Conservation (phyloP, 1,140 invertebrate species). For the Bombus breviceps region DNA sequence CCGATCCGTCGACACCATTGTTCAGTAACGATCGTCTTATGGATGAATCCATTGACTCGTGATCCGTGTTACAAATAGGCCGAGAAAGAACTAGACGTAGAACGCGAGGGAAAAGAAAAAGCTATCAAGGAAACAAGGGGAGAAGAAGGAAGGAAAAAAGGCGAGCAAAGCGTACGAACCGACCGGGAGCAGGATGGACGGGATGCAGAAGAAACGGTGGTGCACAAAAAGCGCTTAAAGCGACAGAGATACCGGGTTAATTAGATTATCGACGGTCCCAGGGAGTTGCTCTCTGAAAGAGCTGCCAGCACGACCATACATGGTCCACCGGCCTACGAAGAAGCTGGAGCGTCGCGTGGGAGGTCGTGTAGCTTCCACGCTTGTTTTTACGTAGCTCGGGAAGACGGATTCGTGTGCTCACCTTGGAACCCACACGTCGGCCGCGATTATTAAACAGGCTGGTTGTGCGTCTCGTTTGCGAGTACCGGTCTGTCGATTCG, state of each 20-base stretch:
- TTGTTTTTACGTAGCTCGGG: conserved; percentile 52
- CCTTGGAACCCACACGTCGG: conserved; percentile 37
- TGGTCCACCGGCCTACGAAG: conserved; percentile 58
- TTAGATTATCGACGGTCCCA: conserved; percentile 59
- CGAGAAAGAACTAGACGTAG: neutral
- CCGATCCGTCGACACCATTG: neutral
- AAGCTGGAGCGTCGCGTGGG: conserved; percentile 60
- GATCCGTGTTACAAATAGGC: conserved; percentile 6
- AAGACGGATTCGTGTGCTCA: conserved; percentile 55
- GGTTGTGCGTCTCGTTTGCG: neutral
- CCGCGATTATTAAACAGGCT: conserved; percentile 34
- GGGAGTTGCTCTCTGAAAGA: neutral
- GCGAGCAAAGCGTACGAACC: neutral
- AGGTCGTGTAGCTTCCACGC: conserved; percentile 51
- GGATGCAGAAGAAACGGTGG: conserved; percentile 38
- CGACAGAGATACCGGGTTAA: conserved; percentile 50
- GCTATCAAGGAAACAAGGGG: neutral
- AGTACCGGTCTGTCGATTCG: neutral
- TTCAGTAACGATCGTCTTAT: neutral
- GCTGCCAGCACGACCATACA: conserved; percentile 56
- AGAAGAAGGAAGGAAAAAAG: conserved; percentile 1
- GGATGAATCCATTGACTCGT: conserved; percentile 12
- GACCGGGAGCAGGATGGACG: conserved; percentile 44
- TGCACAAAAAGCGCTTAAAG: conserved; percentile 23
- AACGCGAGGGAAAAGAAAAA: neutral